Base-by-base conservation (phyloP, 2,888 invertebrate genomes). In the Drosophila stalkeri region DNA sequence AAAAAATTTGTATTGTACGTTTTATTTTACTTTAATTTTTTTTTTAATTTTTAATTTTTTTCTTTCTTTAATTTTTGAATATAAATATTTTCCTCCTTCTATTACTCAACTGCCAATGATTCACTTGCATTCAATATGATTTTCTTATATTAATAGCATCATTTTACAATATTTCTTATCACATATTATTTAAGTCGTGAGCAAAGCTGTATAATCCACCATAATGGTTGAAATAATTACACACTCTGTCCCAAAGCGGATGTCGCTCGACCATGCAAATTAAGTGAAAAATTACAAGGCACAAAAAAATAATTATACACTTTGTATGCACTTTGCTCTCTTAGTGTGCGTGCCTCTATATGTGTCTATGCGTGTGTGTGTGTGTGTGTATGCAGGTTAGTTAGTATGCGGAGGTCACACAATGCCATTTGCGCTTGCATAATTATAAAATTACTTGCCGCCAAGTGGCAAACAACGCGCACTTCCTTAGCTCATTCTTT, bases 381-480 rank as follows among this genome's bases (percentile, higher is more conserved):
- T 61, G 47, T 46, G 23, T 49, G 46, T 51, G 47, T 61, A 37
- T 37, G 33, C 37, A 46, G 39, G 51, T 56, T 33, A 64, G 56
- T 47, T 64, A 60, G 51, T 71, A 66, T 63, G 72, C 64, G 59
- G 47, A 67, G 82, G 83, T 82, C 87, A 87, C 76, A 83, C 83
- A 83, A 83, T 82, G 76, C 76, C 82, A 82, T 87, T 87, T 79
- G 67, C 67, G 76, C 79, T 81, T 79, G 89, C 85, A 86, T 86
- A 86, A 89, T 86, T 86, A 89, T 84, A 79, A 81, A 86, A 86
- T 86, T 86, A 84, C 86, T 84, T 85, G 87, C 77, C 81, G 73
- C 79, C 76, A 81, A 82, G 82, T 87, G 80, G 82, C 86, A 81
- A 82, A 82, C 84, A 86, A 80, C 75, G 81, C 73, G 83, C 81